Conservation (phyloP, 35 echinoderm and acorn worm genomes). For the Ptychodera flava region DNA sequence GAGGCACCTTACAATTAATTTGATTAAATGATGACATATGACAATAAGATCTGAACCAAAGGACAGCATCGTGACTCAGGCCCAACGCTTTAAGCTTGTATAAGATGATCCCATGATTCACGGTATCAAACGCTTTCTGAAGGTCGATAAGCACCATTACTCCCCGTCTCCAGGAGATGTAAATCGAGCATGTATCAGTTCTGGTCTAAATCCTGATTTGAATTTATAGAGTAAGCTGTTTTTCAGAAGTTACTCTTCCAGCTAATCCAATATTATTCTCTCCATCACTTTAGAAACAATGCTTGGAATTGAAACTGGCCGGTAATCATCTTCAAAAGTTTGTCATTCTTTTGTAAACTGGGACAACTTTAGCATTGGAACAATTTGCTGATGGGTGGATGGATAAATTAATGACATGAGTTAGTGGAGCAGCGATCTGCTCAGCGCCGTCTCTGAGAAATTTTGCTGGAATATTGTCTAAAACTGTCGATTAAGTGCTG, state of each 20-base stretch:
- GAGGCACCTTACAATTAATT: background rate
- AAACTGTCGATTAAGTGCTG: background rate
- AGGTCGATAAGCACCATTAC: background rate
- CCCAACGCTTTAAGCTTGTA: background rate
- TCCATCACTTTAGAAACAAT: background rate
- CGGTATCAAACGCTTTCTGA: background rate
- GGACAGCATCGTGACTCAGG: background rate
- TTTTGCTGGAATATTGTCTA: background rate
- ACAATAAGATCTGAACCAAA: background rate
- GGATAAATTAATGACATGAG: background rate
- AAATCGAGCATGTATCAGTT: background rate
- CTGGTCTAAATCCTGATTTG: background rate
- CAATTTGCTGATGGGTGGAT: background rate
- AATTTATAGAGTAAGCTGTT: background rate
- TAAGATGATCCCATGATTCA: background rate
- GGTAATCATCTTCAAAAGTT: background rate
- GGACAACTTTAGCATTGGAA: background rate
- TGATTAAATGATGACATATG: background rate
- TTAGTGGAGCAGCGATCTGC: background rate
- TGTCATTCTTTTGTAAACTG: background rate
- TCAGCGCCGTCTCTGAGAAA: background rate
- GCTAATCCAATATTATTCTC: background rate
- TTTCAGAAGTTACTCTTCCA: background rate
- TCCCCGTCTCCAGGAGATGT: background rate
- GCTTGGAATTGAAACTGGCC: background rate